A percentile compares a stretch with the other conserved stretches of the same genome.
These are phyloP conservation scores for Eurypyga helias DNA, from an alignment of 2,113 vertebrate species.

Conservation along the genomic window DNA sequence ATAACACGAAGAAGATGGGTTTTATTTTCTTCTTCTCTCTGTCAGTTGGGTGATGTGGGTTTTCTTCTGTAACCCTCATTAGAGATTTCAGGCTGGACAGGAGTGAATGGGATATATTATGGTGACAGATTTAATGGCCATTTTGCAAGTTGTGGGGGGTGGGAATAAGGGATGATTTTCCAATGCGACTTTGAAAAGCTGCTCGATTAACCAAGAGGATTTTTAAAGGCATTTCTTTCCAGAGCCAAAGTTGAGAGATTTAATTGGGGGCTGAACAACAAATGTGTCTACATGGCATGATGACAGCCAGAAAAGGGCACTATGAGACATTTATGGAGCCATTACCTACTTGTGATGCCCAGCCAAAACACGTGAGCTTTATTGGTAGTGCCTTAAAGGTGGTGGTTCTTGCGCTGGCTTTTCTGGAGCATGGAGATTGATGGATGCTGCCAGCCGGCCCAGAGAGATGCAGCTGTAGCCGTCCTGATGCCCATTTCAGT, in stretches of 20 bases:
- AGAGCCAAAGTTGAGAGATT: background rate
- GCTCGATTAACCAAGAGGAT: background rate
- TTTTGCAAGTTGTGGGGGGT: background rate
- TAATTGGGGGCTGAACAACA: background rate
- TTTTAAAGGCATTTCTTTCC: background rate
- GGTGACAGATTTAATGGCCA: background rate
- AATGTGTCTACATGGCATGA: background rate
- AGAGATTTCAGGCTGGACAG: background rate
- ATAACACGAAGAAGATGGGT: background rate
- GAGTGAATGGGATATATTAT: background rate
- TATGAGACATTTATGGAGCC: background rate
- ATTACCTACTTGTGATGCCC: background rate
- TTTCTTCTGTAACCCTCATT: slow-evolving; percentile 39
- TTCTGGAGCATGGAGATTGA: background rate
- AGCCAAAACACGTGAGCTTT: background rate
- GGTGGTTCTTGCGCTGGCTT: background rate
- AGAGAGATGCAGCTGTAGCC: background rate
- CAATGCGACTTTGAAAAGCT: background rate
- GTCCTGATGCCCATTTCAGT: background rate
- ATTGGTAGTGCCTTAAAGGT: background rate
- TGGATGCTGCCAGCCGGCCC: background rate
- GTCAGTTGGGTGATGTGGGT: background rate
- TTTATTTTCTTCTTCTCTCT: background rate
- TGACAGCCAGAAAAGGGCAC: background rate
- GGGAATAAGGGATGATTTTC: background rate